Conservation (phyloP, 2,888 invertebrate genomes). For the Schrankia costaestrigalis region DNA sequence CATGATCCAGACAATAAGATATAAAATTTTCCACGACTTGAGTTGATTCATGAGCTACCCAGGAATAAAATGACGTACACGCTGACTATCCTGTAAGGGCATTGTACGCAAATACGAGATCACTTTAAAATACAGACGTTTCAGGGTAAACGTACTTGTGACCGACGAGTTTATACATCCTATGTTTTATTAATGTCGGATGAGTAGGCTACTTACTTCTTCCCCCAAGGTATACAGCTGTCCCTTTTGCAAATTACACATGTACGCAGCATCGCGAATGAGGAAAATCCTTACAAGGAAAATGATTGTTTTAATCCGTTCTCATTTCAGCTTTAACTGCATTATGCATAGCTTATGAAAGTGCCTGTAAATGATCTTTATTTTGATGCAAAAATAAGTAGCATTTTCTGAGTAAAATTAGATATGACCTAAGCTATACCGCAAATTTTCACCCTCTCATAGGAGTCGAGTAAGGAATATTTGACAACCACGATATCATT, state of each 20-base stretch:
- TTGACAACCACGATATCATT: too few species aligned
- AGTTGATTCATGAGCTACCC: too few species aligned
- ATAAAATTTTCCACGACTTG: too few species aligned
- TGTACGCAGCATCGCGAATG: constrained; percentile 11
- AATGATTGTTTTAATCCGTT: constrained; percentile 3
- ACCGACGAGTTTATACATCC: constrained; percentile 53
- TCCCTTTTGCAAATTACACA: constrained; percentile 31
- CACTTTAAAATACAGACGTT: constrained; percentile 52
- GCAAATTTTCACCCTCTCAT: too few species aligned
- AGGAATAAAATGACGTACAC: too few species aligned
- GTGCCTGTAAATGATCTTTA: too few species aligned
- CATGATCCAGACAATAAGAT: too few species aligned
- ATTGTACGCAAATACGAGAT: constrained; percentile 40
- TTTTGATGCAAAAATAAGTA: too few species aligned
- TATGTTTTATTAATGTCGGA: constrained; percentile 58
- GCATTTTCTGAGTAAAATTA: too few species aligned
- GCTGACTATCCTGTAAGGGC: too few species aligned
- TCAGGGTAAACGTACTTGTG: constrained; percentile 61
- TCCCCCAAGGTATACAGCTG: constrained; percentile 26
- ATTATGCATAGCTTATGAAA: neutral
- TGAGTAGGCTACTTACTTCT: constrained; percentile 26
- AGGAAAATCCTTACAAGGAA: constrained; percentile 21
- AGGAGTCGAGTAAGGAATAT: too few species aligned
- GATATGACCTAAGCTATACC: too few species aligned
- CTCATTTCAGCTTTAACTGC: neutral